Evolutionary conservation across 2,888 invertebrate genomes (phyloP), one percentile per base, ranked within the genome.

Genomic region (Lymantria dispar): DNA sequence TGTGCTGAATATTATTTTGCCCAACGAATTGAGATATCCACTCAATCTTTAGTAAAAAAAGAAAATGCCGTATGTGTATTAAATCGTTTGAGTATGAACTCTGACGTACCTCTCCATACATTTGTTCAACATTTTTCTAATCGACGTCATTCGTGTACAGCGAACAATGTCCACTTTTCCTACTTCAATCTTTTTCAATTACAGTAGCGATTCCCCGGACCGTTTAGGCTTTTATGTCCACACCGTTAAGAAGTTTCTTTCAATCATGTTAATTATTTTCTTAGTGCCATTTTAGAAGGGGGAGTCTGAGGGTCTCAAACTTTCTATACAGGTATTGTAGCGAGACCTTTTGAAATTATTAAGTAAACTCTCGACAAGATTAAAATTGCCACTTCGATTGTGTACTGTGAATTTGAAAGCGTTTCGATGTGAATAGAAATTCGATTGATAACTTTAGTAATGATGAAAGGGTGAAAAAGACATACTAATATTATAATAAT

Each of bases 231-330:
- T 72, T 77, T 80, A 78, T 76, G 76, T 68, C 68, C 62, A 50
- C 62, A 70, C 69, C 71, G 70, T 68, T 74, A 62, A 70, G 73
- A 75, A 74, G 73, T 69, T 77, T 67, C 73, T 70, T 72, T 74
- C 74, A 75, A 73, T 74, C 74, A 77, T 74, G 75, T 77, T 82
- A 82, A 83, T 83, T 80, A 76, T 80, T 80, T 83, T 78, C 76
- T 71, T 71, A 72, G 43, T 58, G 58, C 66, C 58, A 64, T 64
- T 64, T 63, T 48, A 51, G 60, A 55, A 62, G 57, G 57, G 62
- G 36, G 62, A 57, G 45, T 62, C 64, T 58, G 54, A 44, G 60
- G 56, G 65, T 58, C 60, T 60, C 52, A 49, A 64, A 65, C 62
- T 66, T 70, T 69, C 63, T 64, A 56, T 61, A 68, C 66, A 73